Percentiles rank a stretch among this genome's conserved stretches.
Conservation (phyloP, 1,140 invertebrate species). For the Orchesella cincta region DNA sequence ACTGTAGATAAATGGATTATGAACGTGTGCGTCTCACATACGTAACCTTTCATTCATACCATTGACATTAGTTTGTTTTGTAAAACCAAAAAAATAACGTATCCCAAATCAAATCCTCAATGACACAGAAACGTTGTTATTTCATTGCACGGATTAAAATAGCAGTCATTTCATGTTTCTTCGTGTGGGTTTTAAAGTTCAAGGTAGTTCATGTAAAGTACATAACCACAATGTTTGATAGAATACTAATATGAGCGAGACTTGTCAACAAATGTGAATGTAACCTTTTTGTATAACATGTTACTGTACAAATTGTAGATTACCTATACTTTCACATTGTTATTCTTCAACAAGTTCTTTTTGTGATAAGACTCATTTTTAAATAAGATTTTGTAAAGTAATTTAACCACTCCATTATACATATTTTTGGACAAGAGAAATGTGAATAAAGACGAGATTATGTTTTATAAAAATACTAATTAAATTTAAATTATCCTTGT, state of each 20-base stretch:
- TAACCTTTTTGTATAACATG: too few species aligned
- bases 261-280: too few species aligned
- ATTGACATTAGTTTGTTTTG: too few species aligned
- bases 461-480: background rate
- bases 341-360: background rate
- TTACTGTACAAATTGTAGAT: background rate
- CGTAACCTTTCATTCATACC: background rate
- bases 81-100: too few species aligned
- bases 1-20: background rate
- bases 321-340: background rate
- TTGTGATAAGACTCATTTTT: background rate
- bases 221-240: background rate
- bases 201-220: background rate
- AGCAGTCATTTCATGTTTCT: background rate
- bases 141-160: too few species aligned
- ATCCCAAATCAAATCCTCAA: too few species aligned
- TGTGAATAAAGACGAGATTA: too few species aligned
- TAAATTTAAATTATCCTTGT: background rate
- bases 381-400: background rate
- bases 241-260: too few species aligned
- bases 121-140: too few species aligned
- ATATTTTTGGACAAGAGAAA: too few species aligned
- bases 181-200: background rate
- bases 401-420: background rate
- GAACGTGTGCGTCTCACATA: background rate